Evolutionary conservation across 2,113 vertebrate species (phyloP).

Genomic region (Tapirus terrestris): DNA sequence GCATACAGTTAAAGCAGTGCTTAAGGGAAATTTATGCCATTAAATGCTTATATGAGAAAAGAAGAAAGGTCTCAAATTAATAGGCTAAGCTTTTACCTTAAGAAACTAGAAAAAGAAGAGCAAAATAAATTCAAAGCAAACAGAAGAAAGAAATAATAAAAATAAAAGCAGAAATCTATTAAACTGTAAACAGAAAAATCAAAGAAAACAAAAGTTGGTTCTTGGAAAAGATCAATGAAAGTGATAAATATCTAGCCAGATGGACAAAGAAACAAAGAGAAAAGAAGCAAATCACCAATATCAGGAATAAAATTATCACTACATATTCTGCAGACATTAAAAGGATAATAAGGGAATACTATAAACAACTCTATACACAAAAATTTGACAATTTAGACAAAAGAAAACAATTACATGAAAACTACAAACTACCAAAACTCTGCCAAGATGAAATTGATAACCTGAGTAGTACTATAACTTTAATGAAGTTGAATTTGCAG

Average conservation of each 20-base stretch:
- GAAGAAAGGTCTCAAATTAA: neutral
- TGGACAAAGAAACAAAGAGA: neutral
- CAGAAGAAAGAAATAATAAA: neutral
- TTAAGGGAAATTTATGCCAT: neutral
- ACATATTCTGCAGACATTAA: neutral
- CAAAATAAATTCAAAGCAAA: conserved; percentile 39
- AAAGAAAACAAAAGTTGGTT: neutral
- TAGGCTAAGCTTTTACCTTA: neutral
- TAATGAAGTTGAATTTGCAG: neutral
- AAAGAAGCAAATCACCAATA: conserved; percentile 13
- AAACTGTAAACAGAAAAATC: neutral
- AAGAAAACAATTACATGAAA: neutral
- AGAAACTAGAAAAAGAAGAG: neutral
- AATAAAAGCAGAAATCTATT: neutral
- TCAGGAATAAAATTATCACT: neutral
- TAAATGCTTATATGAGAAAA: neutral
- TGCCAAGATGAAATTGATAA: neutral
- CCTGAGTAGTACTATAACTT: neutral
- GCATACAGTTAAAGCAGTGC: neutral
- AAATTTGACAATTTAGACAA: neutral
- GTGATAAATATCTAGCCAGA: neutral
- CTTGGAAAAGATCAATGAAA: neutral
- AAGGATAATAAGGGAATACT: neutral
- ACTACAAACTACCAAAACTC: neutral
- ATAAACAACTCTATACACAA: neutral